phyloP scores from a whole-genome alignment of 2,797 vertebrate species.

The Tympanoctomys barrerae region DNA sequence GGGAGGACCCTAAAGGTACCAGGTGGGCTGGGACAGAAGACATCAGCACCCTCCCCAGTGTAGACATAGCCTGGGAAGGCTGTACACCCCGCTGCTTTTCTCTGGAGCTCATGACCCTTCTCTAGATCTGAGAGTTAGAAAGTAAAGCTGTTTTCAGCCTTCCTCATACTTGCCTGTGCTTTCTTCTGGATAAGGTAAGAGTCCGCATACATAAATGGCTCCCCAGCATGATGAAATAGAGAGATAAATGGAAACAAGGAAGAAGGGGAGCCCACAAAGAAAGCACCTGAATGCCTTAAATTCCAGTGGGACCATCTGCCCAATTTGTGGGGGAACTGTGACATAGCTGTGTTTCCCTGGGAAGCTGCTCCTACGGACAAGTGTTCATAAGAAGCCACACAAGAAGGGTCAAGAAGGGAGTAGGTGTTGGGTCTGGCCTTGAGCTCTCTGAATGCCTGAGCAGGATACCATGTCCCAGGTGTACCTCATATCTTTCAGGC shows the following conservation, averaged over 20 bases:
- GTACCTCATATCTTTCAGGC: neutral
- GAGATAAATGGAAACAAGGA: neutral
- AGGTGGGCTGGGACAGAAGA: neutral
- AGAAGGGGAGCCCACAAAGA: neutral
- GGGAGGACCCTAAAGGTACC: neutral
- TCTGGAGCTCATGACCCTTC: no score
- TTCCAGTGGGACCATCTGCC: accelerated
- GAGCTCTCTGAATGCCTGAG: neutral
- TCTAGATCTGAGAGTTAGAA: neutral
- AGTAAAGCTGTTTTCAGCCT: neutral
- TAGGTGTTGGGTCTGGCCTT: neutral
- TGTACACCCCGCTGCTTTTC: neutral
- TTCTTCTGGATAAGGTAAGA: neutral
- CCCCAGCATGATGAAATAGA: neutral
- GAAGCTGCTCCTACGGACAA: neutral
- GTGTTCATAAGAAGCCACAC: neutral
- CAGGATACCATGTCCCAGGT: neutral
- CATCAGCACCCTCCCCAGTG: no score
- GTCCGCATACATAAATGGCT: neutral
- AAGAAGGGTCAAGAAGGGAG: neutral
- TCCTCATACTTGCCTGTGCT: neutral
- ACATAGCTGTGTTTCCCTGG: accelerated
- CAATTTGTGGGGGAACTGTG: neutral
- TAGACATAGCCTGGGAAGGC: neutral
- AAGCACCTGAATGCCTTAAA: no score